Base-by-base conservation (phyloP, 92 coral and sea anemone species). In the Montipora capitata region DNA sequence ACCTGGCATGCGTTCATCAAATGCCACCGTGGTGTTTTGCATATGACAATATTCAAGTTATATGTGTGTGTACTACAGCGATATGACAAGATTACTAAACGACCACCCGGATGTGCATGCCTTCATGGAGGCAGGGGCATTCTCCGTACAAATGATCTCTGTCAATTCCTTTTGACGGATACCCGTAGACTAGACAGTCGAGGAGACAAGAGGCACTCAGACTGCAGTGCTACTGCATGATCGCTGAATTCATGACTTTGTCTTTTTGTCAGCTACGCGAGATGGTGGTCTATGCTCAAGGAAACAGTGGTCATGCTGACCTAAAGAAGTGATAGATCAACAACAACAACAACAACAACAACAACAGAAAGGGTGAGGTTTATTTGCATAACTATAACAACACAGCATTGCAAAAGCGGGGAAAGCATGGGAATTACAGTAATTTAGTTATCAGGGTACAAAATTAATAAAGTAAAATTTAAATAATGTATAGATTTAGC, bases 1-100 rank as follows among this genome's bases (percentile, higher is more conserved):
- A 87, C 68, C 77, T 86, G 77, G 49, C 93, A 38, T 72, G 91
- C 68, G 74, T 91, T 61, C 78, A 81, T 68, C 82, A 85, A 74
- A 82, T 87, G 91, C 88, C 87, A 10, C 92, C 94, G 38, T 92
- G 89, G 89, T 92, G 87, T 48, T 92, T 92, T 79, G 92, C 89
- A 56, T 83, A 87, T 45, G 87, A 92, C 69, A 82, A 80, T 70
- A 73, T 77, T 12, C 92, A 0, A 42, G 80, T 5, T 76, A 76
- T 48, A 76, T 45, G 80, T 76, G 59, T 9, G 70, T 85, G 39
- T 85, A 85, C 77, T 77, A 83, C 40, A 40, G 70, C 7, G 78
- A 83, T 61, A 83, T 83, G 87, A 72, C 79, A 68, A 72, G 85
- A 11, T 67, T 88, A 16, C 72, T 87, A 40, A 44, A 71, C 13